Conservation (phyloP, 2,797 vertebrate genomes). For the Urocyon cinereoargenteus region DNA sequence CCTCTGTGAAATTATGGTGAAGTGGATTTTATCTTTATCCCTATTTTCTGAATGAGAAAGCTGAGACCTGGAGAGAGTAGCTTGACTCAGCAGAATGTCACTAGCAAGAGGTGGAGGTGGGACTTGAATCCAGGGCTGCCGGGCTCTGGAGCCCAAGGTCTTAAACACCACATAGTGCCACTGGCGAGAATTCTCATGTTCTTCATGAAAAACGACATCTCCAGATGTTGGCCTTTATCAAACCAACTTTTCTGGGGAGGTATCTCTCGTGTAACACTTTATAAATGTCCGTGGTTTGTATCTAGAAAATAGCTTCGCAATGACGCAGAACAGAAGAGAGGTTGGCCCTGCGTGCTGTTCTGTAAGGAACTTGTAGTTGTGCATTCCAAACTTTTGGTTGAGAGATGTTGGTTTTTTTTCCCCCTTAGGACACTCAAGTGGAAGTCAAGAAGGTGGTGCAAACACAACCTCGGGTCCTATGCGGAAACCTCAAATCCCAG, state of each 20-base stretch:
- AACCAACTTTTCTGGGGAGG: background rate
- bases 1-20: background rate
- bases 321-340: background rate
- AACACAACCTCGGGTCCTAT: conserved; percentile 59
- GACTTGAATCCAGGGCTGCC: background rate
- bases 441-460: background rate
- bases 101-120: background rate
- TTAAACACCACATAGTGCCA: background rate
- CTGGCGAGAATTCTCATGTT: background rate
- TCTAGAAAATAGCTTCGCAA: background rate
- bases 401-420: conserved; percentile 5
- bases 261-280: background rate
- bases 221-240: background rate
- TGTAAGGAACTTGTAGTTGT: background rate
- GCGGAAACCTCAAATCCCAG: conserved; percentile 78
- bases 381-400: background rate
- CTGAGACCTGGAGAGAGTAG: background rate
- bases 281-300: background rate
- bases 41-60: background rate
- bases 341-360: background rate
- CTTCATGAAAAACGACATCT: background rate
- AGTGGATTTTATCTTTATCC: background rate
- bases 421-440: conserved; percentile 65
- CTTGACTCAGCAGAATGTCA: background rate
- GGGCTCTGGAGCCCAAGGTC: background rate